phyloP scores from a whole-genome alignment of 1,140 invertebrate genomes.

The Drosophila watanabei region DNA sequence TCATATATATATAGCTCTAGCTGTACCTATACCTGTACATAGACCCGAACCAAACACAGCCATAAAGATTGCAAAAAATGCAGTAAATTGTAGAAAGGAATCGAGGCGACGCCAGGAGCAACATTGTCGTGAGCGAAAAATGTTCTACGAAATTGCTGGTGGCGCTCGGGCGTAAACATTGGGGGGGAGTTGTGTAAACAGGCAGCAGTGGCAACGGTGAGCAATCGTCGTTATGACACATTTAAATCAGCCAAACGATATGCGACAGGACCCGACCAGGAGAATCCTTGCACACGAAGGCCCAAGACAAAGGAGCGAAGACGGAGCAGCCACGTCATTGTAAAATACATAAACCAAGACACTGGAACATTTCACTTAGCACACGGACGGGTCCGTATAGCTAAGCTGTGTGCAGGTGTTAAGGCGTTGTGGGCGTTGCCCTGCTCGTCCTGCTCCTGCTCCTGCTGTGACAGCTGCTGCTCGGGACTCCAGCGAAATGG shows the following conservation, averaged over 20 bases:
- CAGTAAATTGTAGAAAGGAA: constrained; percentile 26
- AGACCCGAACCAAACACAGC: constrained; percentile 16
- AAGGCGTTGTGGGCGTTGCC: constrained; percentile 36
- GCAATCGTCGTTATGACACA: constrained; percentile 81
- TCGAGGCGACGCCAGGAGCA: constrained; percentile 1
- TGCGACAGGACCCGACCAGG: constrained; percentile 58
- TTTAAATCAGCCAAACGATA: constrained; percentile 84
- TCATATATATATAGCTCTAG: constrained; percentile 10
- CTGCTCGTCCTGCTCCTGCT: neutral
- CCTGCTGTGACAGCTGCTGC: constrained; percentile 62
- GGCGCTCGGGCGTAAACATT: constrained; percentile 29
- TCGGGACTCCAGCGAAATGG: constrained; percentile 59
- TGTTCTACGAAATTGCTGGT: constrained; percentile 42
- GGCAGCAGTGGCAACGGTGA: constrained; percentile 58
- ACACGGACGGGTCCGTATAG: constrained; percentile 7
- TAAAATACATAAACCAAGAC: constrained; percentile 82
- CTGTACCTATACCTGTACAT: neutral
- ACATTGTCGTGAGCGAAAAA: constrained; percentile 52
- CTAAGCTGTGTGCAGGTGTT: constrained; percentile 56
- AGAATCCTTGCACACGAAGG: constrained; percentile 49
- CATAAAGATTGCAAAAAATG: constrained; percentile 49
- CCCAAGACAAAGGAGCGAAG: constrained; percentile 41
- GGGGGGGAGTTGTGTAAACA: constrained; percentile 34
- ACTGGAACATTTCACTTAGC: constrained; percentile 82
- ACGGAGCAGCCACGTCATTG: constrained; percentile 71